Conservation (phyloP, 2,113 vertebrate species). For the Erpornis zantholeuca region DNA sequence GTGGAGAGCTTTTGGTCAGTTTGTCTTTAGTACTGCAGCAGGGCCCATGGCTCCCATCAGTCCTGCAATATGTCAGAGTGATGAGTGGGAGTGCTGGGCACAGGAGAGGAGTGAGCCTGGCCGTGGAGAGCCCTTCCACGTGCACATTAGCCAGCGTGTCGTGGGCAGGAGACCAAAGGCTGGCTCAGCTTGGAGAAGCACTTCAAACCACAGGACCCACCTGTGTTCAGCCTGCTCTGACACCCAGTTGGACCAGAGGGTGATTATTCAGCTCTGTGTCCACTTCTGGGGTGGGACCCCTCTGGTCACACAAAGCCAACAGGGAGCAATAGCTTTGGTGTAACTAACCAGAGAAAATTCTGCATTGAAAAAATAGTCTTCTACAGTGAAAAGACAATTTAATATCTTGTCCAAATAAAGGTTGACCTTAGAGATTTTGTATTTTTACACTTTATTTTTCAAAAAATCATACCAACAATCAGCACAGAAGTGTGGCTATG, state of each 20-base stretch:
- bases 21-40: not conserved
- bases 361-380: not conserved
- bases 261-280: not conserved
- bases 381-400: not conserved
- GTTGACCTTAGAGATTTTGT: not conserved
- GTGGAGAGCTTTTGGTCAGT: not conserved
- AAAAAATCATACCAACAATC: not conserved
- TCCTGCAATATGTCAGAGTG: fast-evolving
- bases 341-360: not conserved
- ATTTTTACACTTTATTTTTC: not conserved
- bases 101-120: not conserved
- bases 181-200: not conserved
- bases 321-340: not conserved
- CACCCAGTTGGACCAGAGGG: not conserved
- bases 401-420: not conserved
- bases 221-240: not conserved
- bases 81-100: not conserved
- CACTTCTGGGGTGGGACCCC: no score
- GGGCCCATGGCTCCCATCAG: not conserved
- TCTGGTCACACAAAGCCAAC: not conserved
- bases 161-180: not conserved
- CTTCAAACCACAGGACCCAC: not conserved
- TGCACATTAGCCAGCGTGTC: fast-evolving
- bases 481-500: not conserved
- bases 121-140: not conserved